Evolutionary conservation across 2,888 invertebrate species (phyloP).

Genomic region (Dichetophora obliterata): DNA sequence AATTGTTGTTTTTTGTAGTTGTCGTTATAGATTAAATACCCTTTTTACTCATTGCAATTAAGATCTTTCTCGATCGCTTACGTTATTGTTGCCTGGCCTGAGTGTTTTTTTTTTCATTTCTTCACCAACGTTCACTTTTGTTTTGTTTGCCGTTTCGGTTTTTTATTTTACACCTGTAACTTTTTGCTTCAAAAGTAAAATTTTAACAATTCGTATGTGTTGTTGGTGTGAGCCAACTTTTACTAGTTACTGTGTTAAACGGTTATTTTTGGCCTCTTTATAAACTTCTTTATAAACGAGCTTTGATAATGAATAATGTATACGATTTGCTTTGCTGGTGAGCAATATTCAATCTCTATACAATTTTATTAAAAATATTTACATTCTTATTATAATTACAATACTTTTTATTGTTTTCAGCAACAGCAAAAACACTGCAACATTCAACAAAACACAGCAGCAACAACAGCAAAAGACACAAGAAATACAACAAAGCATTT

Average conservation of each 20-base stretch:
- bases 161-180: too few species aligned
- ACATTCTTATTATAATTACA: neutral
- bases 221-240: neutral
- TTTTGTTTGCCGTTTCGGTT: neutral
- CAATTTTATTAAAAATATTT: neutral
- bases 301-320: slow-evolving; percentile 43
- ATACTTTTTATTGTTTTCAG: slow-evolving; percentile 37
- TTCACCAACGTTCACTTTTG: neutral
- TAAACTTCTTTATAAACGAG: neutral
- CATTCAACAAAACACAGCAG: slow-evolving; percentile 24
- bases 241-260: neutral
- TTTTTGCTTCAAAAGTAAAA: too few species aligned
- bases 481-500: slow-evolving; percentile 1
- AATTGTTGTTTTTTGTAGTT: neutral
- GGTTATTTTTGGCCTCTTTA: neutral
- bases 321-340: slow-evolving; percentile 46
- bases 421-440: slow-evolving; percentile 58
- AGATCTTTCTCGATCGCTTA: neutral
- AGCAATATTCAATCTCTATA: slow-evolving; percentile 21
- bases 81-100: neutral
- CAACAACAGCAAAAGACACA: slow-evolving; percentile 30
- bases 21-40: neutral
- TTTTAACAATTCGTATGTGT: neutral
- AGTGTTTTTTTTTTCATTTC: neutral
- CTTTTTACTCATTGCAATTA: slow-evolving; percentile 1